phyloP scores from a whole-genome alignment of 2,797 vertebrate genomes.

The Siniperca undulata region DNA sequence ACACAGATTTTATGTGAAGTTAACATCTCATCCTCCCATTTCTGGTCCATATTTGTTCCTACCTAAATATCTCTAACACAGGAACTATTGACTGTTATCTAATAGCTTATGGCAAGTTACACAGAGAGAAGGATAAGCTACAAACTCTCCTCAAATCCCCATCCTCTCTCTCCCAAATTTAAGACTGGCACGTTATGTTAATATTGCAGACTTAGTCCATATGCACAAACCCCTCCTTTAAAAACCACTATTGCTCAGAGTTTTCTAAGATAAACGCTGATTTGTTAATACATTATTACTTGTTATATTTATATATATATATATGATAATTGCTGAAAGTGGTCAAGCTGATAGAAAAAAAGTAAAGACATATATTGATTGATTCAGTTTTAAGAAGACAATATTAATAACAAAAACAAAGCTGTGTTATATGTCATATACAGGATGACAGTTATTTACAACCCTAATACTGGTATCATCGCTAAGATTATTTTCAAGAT shows the following conservation, averaged over 20 bases:
- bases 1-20: slow-evolving; percentile 14
- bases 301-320: slow-evolving; percentile 79
- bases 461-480: slow-evolving; percentile 74
- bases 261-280: slow-evolving; percentile 91
- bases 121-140: slow-evolving; percentile 86
- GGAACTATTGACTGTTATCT: slow-evolving; percentile 80
- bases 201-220: slow-evolving; percentile 95
- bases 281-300: slow-evolving; percentile 82
- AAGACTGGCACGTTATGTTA: slow-evolving; percentile 94
- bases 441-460: slow-evolving; percentile 87
- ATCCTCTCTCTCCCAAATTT: slow-evolving; percentile 81
- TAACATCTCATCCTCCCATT: slow-evolving; percentile 26
- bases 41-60: slow-evolving; percentile 43
- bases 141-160: slow-evolving; percentile 82
- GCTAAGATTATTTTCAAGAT: slow-evolving; percentile 85
- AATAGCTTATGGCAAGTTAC: slow-evolving; percentile 88
- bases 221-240: slow-evolving; percentile 91
- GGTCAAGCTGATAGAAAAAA: slow-evolving; percentile 96
- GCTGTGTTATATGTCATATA: slow-evolving; percentile 85
- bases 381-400: slow-evolving; percentile 91
- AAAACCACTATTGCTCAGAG: slow-evolving; percentile 94
- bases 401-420: slow-evolving; percentile 90
- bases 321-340: slow-evolving; percentile 94
- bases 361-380: slow-evolving; percentile 89
- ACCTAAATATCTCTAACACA: slow-evolving; percentile 35